Conservation (phyloP, 2,113 vertebrate genomes). For the Tonatia bakeri region DNA sequence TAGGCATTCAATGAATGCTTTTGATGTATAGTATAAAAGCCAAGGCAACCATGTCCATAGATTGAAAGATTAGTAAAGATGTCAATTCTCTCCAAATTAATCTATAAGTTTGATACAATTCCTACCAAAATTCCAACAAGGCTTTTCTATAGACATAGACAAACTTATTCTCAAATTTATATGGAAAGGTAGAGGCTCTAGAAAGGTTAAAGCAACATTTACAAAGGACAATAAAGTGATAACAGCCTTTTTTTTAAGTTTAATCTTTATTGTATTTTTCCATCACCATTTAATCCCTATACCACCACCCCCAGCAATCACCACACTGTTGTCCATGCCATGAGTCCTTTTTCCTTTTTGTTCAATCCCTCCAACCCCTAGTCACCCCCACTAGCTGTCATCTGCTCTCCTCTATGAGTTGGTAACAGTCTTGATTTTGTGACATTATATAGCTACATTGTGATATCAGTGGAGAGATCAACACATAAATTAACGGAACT, state of each 20-base stretch:
- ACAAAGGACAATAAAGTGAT: conserved; percentile 30
- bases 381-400: no score
- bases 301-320: no score
- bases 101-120: background rate
- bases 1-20: conserved; percentile 9
- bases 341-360: no score
- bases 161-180: conserved; percentile 43
- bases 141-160: background rate
- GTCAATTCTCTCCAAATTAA: background rate
- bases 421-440: background rate
- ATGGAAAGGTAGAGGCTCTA: background rate
- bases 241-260: background rate
- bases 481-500: background rate
- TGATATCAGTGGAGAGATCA: background rate
- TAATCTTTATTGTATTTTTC: no score
- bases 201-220: conserved; percentile 18
- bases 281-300: no score
- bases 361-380: no score
- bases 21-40: conserved; percentile 39
- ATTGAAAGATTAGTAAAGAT: conserved; percentile 14
- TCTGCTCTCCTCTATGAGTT: no score
- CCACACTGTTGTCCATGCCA: no score
- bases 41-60: background rate
- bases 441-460: background rate
- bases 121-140: conserved; percentile 27